These are phyloP conservation scores for Vanessa tameamea DNA, from an alignment of 1,140 invertebrate genomes.

Conservation along the genomic window DNA sequence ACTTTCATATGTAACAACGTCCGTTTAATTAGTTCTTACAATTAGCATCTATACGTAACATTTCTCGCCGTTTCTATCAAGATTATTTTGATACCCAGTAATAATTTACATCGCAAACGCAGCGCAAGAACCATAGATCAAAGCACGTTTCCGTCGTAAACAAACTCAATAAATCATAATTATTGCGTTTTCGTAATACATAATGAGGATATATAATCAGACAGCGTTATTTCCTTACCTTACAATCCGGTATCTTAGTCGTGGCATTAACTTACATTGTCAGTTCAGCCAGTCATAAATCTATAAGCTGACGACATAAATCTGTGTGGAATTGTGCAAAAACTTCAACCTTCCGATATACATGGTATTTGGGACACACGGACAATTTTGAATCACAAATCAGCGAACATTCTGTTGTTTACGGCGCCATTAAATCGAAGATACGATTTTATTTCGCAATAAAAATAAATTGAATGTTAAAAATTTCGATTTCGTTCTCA, in stretches of 20 bases:
- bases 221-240: slow-evolving; percentile 32
- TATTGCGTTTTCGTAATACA: slow-evolving; percentile 33
- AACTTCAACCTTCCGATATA: slow-evolving; percentile 52
- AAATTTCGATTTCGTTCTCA: slow-evolving; percentile 19
- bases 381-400: slow-evolving; percentile 31
- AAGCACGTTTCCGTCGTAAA: slow-evolving; percentile 32
- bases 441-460: slow-evolving; percentile 23
- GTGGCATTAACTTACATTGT: slow-evolving; percentile 53
- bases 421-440: slow-evolving; percentile 19
- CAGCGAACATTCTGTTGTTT: slow-evolving; percentile 19
- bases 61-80: slow-evolving; percentile 1
- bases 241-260: slow-evolving; percentile 27
- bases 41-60: slow-evolving; percentile 2
- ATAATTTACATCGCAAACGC: slow-evolving; percentile 13
- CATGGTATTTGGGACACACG: slow-evolving; percentile 42
- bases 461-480: slow-evolving; percentile 26
- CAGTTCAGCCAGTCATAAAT: slow-evolving; percentile 56
- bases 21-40: neutral
- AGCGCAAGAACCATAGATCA: slow-evolving; percentile 15
- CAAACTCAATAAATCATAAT: slow-evolving; percentile 36
- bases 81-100: slow-evolving; percentile 9
- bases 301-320: slow-evolving; percentile 54
- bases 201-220: slow-evolving; percentile 36
- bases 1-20: no score
- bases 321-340: slow-evolving; percentile 59